Conservation (phyloP, 2,888 invertebrate species). For the Chrysolina oricalcia region DNA sequence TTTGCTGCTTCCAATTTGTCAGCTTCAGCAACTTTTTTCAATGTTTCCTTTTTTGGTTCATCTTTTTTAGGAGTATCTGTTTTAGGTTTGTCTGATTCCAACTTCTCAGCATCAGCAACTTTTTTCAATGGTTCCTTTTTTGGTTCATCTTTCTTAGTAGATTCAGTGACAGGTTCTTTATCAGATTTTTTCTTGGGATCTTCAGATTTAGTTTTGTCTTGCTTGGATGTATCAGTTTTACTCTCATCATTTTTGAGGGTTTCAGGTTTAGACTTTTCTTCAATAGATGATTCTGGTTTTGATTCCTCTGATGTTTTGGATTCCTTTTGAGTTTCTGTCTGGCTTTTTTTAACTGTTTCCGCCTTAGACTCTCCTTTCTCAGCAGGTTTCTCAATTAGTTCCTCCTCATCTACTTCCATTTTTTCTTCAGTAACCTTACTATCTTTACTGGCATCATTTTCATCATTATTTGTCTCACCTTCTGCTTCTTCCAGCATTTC, state of each 20-base stretch:
- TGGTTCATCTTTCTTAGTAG: not conserved
- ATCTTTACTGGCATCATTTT: conserved; percentile 1
- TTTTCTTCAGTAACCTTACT: conserved; percentile 37
- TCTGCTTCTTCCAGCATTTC: conserved; percentile 48
- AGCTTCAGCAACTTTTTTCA: conserved; percentile 8
- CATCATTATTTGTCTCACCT: conserved; percentile 20
- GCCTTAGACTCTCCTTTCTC: conserved; percentile 32
- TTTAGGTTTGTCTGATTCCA: not conserved
- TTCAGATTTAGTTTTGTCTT: not conserved
- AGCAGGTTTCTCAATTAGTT: not conserved
- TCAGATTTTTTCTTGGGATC: not conserved
- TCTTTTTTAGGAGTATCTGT: conserved; percentile 14
- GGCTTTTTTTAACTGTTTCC: conserved; percentile 19
- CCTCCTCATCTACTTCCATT: conserved; percentile 33
- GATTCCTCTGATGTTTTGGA: not conserved
- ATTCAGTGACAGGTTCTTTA: not conserved
- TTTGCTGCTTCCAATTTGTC: not conserved
- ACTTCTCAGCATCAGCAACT: not conserved
- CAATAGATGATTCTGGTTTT: conserved; percentile 10
- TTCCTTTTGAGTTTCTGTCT: conserved; percentile 40
- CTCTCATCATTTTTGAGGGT: conserved; percentile 20
- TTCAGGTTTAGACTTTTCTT: conserved; percentile 7
- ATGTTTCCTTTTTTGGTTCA: conserved; percentile 23
- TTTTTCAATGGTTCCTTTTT: not conserved
- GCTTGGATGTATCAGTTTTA: not conserved